Evolutionary conservation across 2,113 vertebrate species (phyloP), one percentile per base, ranked within the genome.

Genomic region (Atherinomorus stipes): DNA sequence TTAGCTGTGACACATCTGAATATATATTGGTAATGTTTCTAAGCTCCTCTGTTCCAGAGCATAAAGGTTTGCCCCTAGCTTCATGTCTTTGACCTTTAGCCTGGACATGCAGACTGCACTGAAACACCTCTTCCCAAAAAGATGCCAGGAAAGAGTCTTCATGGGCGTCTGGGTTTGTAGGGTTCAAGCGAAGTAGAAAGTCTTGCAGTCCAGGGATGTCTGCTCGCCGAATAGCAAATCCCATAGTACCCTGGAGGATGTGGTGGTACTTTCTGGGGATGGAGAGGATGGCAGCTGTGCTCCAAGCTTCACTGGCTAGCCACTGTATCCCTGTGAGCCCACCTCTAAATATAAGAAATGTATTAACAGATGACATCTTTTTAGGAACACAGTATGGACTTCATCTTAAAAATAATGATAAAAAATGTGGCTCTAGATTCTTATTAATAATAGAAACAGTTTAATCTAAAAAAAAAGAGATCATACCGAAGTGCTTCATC

Each of bases 291-390:
- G 93, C 85, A 7, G 94, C 93, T 9, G 94, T 95, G 77, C 93
- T 94, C 94, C 94, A 95, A 21, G 94, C 94, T 72, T 95, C 94
- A 28, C 94, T 95, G 25, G 93, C 94, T 38, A 95, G 67, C 94
- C 94, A 95, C 63, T 95, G 94, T 31, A 94, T 91, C 7, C 92
- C 93, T 31, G 87, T 91, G 47, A 95, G 88, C 16, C 87, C 91
- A 51, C 88, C 73, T 61, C 90, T 92, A 58, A 51, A 74, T 65
- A 38, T 18, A 79, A 64, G 4, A 69, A 10, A 71, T 31, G 11
- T 2, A 58, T 34, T 34, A 15, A 1, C 1, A 26, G 16, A 53
- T 58, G 16, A 1, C 1, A 60, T 61, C 31, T 49, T 70, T 60
- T 73, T 11, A 58, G 9, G 64, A 45, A 67, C 28, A 60, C n/a